Percentiles rank a stretch among this genome's conserved stretches.
These are phyloP conservation scores for Xylocampa areola DNA, from an alignment of 2,888 invertebrate species.

Conservation along the genomic window DNA sequence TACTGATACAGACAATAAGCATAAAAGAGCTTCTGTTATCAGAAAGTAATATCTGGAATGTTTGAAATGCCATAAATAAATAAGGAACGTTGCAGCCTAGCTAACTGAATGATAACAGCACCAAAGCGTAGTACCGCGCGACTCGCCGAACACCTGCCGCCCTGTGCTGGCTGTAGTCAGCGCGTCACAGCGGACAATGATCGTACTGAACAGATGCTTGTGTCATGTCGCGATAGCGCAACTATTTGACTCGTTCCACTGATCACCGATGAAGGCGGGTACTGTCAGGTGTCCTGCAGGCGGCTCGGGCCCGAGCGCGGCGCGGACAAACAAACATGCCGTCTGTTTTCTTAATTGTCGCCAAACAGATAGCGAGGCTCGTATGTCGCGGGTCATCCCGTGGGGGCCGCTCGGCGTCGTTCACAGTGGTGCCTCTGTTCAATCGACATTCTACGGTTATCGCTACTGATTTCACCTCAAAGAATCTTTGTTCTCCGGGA, in stretches of 20 bases:
- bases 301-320: background rate
- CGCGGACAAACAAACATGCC: background rate
- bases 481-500: slow-evolving; percentile 33
- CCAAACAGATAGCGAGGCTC: background rate
- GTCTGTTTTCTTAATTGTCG: background rate
- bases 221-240: slow-evolving; percentile 12
- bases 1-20: too few relatives aligned
- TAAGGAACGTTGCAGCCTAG: background rate
- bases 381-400: background rate
- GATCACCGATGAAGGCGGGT: background rate
- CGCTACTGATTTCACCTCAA: slow-evolving; percentile 26
- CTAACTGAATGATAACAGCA: background rate
- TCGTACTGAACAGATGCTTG: background rate
- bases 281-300: slow-evolving; percentile 1
- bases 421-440: slow-evolving; percentile 15
- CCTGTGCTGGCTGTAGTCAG: too few relatives aligned
- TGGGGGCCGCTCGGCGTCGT: background rate
- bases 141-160: slow-evolving; percentile 17
- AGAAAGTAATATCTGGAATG: background rate
- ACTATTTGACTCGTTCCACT: background rate
- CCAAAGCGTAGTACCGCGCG: background rate
- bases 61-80: background rate
- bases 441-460: slow-evolving; percentile 30
- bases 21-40: too few relatives aligned
- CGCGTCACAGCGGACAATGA: background rate